Evolutionary conservation across 2,113 vertebrate genomes (phyloP).

Genomic region (Apodemus sylvaticus): DNA sequence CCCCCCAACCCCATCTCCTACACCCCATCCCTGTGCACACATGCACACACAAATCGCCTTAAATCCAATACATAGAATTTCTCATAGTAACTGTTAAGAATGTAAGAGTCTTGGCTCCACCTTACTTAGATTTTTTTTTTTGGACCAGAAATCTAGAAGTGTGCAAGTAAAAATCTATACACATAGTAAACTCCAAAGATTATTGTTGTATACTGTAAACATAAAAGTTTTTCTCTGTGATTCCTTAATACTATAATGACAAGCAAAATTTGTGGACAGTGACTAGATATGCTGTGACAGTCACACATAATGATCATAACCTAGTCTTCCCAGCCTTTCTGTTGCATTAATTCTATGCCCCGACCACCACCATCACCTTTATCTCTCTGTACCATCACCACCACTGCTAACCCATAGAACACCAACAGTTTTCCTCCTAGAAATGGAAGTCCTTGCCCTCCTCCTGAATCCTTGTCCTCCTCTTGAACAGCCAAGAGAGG

Average conservation of each 20-base stretch:
- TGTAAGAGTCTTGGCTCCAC: neutral
- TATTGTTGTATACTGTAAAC: neutral
- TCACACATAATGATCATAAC: neutral
- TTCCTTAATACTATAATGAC: neutral
- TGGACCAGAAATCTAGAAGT: slow-evolving; percentile 1
- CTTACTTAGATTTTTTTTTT: neutral
- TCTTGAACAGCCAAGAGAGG: neutral
- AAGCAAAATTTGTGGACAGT: neutral
- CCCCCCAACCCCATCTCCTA: neutral
- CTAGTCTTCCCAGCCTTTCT: neutral
- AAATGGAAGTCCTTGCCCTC: neutral
- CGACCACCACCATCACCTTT: neutral
- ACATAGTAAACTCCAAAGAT: neutral
- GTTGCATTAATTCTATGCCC: too few species aligned
- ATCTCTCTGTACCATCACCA: neutral
- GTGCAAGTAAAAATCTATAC: neutral
- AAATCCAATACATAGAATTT: neutral
- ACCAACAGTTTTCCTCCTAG: neutral
- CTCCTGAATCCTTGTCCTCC: neutral
- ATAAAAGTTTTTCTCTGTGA: neutral
- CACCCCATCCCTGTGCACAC: too few species aligned
- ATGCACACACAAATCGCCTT: neutral
- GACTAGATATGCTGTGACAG: neutral
- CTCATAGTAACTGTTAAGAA: slow-evolving; percentile 9
- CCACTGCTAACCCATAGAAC: neutral